These are phyloP conservation scores for Caenorhabditis sp. DNA, from an alignment of 2,888 invertebrate genomes.

Conservation along the genomic window DNA sequence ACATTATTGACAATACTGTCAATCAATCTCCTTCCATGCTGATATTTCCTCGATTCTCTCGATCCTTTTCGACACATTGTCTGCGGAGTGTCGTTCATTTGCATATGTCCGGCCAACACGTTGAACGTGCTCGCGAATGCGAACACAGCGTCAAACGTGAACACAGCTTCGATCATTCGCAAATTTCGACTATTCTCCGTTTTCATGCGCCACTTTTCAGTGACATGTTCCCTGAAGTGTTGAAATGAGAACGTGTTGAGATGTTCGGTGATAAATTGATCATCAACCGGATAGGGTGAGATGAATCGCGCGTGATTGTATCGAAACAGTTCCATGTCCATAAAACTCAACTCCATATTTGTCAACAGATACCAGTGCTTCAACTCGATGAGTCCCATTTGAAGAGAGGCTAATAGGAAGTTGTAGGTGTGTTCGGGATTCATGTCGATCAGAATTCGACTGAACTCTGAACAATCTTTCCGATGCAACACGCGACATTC, in stretches of 20 bases:
- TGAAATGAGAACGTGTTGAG: constrained; percentile 50
- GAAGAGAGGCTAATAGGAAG: constrained; percentile 67
- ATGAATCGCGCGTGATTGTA: constrained; percentile 71
- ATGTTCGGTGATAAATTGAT: constrained; percentile 51
- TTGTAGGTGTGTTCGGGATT: constrained; percentile 64
- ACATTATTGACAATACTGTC: constrained; percentile 46
- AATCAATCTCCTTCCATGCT: constrained; percentile 57
- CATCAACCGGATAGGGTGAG: constrained; percentile 60
- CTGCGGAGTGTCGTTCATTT: constrained; percentile 43
- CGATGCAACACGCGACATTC: constrained; percentile 61
- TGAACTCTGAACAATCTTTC: constrained; percentile 66
- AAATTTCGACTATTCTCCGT: constrained; percentile 46
- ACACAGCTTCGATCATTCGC: constrained; percentile 56
- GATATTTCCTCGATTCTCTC: constrained; percentile 53
- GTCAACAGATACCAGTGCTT: constrained; percentile 70
- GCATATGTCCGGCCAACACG: constrained; percentile 37
- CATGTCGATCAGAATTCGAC: constrained; percentile 66
- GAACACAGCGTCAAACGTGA: constrained; percentile 60
- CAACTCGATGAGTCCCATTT: constrained; percentile 69
- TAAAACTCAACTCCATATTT: constrained; percentile 65
- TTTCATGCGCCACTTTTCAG: constrained; percentile 47
- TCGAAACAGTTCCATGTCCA: constrained; percentile 69
- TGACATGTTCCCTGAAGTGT: constrained; percentile 49
- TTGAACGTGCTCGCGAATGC: constrained; percentile 53
- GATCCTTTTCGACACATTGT: constrained; percentile 59